Conservation (phyloP, 2,797 vertebrate genomes). For the Thamnophis elegans region DNA sequence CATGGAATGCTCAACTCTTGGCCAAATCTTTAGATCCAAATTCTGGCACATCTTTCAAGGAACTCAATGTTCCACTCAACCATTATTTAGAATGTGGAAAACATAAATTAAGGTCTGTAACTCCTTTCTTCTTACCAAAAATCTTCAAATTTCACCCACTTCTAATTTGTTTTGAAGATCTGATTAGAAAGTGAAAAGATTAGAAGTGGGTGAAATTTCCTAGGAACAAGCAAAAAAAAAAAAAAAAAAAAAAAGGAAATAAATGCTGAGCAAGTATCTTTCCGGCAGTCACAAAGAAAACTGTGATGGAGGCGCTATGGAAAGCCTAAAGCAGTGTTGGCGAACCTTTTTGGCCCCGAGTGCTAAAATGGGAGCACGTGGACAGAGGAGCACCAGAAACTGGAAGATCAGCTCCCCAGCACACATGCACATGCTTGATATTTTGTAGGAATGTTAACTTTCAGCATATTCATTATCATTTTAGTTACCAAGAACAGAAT, state of each 20-base stretch:
- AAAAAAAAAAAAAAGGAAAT: neutral
- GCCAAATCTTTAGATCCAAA: neutral
- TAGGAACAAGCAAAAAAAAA: neutral
- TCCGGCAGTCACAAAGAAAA: neutral
- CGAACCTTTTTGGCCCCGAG: no score
- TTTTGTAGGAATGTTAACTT: neutral
- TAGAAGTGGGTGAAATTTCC: neutral
- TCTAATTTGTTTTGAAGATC: neutral
- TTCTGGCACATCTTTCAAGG: neutral
- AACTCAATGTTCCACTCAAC: neutral
- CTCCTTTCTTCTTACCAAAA: neutral
- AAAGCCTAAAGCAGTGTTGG: neutral
- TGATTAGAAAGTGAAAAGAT: neutral
- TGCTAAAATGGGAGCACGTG: no score
- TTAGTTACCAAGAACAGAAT: neutral
- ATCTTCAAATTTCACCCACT: neutral
- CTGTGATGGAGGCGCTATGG: neutral
- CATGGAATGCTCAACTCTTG: neutral
- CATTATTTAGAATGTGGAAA: neutral
- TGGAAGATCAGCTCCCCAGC: no score
- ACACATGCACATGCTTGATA: no score
- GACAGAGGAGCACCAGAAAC: no score
- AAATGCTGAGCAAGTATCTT: neutral
- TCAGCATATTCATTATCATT: neutral
- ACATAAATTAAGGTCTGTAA: neutral